Evolutionary conservation across 2,113 vertebrate genomes (phyloP).

Genomic region (Hystrix brachyura): DNA sequence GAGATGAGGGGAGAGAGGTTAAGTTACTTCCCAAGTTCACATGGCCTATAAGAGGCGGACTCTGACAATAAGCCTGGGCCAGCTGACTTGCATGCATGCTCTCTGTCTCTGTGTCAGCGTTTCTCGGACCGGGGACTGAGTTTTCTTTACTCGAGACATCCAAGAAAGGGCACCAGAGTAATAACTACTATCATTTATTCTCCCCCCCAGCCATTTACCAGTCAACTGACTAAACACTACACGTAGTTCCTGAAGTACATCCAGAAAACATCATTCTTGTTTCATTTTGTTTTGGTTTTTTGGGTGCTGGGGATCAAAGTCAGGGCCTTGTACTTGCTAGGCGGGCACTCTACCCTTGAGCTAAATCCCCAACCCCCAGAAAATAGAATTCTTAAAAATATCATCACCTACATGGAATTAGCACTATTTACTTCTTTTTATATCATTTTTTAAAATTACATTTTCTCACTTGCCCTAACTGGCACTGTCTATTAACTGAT

Average conservation of each 20-base stretch:
- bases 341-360: no score
- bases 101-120: neutral
- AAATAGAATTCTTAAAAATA: slow-evolving; percentile 33
- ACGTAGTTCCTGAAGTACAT: neutral
- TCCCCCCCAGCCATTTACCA: neutral
- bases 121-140: neutral
- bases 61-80: no score
- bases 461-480: slow-evolving; percentile 9
- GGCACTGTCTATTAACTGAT: neutral
- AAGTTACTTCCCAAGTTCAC: neutral
- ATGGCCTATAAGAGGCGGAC: neutral
- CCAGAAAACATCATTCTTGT: slow-evolving; percentile 39
- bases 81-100: neutral
- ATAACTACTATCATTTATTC: neutral
- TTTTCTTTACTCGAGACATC: neutral
- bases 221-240: neutral
- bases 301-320: no score
- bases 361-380: neutral
- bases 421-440: neutral
- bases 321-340: no score
- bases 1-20: neutral
- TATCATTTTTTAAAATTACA: neutral
- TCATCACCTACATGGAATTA: neutral
- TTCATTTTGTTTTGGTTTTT: neutral
- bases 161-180: neutral